Conservation (phyloP, 1,140 invertebrate genomes). For the Plutomurus gul region DNA sequence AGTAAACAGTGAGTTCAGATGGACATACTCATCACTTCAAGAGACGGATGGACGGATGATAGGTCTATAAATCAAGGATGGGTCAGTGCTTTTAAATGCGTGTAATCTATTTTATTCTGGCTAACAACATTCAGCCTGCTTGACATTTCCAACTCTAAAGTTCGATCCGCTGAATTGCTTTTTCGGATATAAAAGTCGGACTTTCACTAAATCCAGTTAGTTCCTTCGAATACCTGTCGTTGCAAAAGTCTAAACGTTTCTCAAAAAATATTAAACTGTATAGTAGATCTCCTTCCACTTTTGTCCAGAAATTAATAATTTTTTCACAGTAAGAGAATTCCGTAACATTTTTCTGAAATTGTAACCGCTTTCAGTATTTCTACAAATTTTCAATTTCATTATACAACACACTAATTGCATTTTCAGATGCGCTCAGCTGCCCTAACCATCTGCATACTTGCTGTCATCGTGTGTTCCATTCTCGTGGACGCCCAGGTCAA, state of each 20-base stretch:
- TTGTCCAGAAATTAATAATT: too few relatives aligned
- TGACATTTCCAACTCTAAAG: slow-evolving; percentile 37
- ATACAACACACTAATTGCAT: too few relatives aligned
- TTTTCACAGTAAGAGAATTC: too few relatives aligned
- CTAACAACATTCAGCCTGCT: background rate
- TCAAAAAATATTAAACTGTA: too few relatives aligned
- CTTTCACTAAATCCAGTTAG: too few relatives aligned
- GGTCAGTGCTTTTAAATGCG: slow-evolving; percentile 48
- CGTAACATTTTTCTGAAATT: too few relatives aligned
- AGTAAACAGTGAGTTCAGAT: background rate
- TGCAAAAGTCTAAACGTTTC: too few relatives aligned
- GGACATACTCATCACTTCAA: slow-evolving; percentile 20
- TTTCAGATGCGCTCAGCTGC: background rate
- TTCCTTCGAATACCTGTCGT: too few relatives aligned
- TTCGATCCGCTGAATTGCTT: slow-evolving; percentile 41
- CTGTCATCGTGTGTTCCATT: slow-evolving; percentile 14
- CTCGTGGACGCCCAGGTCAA: slow-evolving; percentile 54
- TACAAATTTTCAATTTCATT: too few relatives aligned
- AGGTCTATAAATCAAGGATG: slow-evolving; percentile 40
- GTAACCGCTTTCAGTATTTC: too few relatives aligned
- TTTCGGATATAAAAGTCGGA: slow-evolving; percentile 35
- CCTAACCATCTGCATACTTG: slow-evolving; percentile 35
- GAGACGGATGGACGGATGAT: slow-evolving; percentile 8
- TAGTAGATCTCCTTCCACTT: too few relatives aligned
- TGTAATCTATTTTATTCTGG: slow-evolving; percentile 41